Evolutionary conservation across 2,888 invertebrate genomes (phyloP).

Genomic region (Notodonta ziczac): DNA sequence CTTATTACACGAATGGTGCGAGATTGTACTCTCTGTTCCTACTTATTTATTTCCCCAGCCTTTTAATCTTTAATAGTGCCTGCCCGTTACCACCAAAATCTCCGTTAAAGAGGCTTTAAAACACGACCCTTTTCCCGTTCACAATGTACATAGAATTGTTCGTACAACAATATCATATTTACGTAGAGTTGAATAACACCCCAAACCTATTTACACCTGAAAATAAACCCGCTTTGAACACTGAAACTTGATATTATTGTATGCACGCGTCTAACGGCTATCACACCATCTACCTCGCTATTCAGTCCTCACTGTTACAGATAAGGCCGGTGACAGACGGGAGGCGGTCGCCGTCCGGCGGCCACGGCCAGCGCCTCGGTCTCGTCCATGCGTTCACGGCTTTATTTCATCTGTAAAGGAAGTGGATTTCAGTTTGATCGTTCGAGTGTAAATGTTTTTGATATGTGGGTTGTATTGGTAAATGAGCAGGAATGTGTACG

Average conservation of each 20-base stretch:
- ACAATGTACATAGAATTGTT: neutral
- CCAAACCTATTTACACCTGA: conserved; percentile 4
- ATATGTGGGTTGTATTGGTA: conserved; percentile 3
- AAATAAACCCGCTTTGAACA: conserved; percentile 1
- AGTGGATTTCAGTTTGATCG: conserved; percentile 50
- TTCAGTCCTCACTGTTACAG: conserved; percentile 52
- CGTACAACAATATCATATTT: neutral
- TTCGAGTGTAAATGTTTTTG: conserved; percentile 25
- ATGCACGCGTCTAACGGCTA: neutral
- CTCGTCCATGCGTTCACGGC: conserved; percentile 60
- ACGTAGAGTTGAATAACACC: neutral
- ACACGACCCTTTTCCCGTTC: neutral
- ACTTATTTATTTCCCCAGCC: too few relatives aligned
- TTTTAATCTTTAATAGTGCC: too few relatives aligned
- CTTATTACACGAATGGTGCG: too few relatives aligned
- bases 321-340: conserved; percentile 59
- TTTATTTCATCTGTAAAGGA: conserved; percentile 63
- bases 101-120: neutral
- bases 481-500: neutral
- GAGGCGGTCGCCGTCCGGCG: conserved; percentile 51
- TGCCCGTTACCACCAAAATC: too few relatives aligned
- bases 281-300: conserved; percentile 35
- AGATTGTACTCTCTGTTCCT: too few relatives aligned
- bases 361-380: conserved; percentile 43
- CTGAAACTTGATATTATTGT: neutral